Evolutionary conservation across 2,888 invertebrate genomes (phyloP).

Genomic region (Augiades crinisus): DNA sequence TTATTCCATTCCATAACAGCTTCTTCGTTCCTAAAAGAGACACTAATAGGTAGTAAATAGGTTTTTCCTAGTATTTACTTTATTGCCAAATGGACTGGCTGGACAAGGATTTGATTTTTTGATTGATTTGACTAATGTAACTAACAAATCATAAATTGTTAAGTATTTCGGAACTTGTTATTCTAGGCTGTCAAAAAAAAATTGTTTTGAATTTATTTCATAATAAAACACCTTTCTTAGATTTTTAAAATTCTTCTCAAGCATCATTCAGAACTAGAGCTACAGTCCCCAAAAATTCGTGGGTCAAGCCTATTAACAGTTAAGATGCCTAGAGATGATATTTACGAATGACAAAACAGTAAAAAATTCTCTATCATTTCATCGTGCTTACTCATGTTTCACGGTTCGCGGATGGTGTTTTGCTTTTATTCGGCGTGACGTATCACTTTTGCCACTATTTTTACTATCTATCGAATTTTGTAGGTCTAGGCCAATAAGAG

Average conservation of each 20-base stretch:
- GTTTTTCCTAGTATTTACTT: too few species aligned
- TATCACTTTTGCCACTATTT: neutral
- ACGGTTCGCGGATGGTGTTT: neutral
- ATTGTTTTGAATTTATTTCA: too few species aligned
- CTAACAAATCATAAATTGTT: too few species aligned
- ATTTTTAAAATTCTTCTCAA: too few species aligned
- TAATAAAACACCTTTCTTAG: too few species aligned
- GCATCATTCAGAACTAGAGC: too few species aligned
- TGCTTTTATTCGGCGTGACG: slow-evolving; percentile 4
- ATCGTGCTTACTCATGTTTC: slow-evolving; percentile 4
- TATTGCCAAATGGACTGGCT: neutral
- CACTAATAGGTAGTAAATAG: neutral
- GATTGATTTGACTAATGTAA: too few species aligned
- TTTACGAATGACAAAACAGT: neutral
- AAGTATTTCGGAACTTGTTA: too few species aligned
- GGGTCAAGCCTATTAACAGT: neutral
- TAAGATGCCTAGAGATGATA: neutral
- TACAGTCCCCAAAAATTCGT: too few species aligned
- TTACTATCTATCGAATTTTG: slow-evolving; percentile 5
- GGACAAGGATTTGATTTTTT: neutral
- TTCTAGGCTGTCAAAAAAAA: too few species aligned
- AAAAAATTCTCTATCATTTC: neutral
- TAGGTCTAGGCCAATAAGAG: slow-evolving; percentile 10
- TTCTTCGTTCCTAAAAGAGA: neutral
- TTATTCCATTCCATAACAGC: slow-evolving; percentile 8